Conservation (phyloP, 2,113 vertebrate genomes). For the Hippocampus barbouri region DNA sequence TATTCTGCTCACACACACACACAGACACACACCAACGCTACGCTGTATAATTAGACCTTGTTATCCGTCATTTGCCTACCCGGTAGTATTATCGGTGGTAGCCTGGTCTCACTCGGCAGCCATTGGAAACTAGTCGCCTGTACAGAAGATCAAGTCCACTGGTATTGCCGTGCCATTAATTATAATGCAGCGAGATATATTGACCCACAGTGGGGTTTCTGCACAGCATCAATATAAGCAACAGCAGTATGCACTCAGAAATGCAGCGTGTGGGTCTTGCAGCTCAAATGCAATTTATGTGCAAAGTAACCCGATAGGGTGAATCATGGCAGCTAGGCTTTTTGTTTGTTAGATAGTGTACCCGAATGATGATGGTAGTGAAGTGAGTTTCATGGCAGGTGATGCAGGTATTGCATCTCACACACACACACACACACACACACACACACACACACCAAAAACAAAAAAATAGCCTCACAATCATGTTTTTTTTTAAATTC, state of each 20-base stretch:
- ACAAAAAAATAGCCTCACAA: not conserved
- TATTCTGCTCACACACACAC: not conserved
- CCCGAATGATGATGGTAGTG: conserved; percentile 7
- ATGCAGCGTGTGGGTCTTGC: conserved; percentile 21
- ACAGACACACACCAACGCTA: not conserved
- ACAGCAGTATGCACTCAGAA: conserved; percentile 43
- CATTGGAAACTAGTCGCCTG: conserved; percentile 33
- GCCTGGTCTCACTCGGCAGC: conserved; percentile 22
- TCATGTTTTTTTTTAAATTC: not conserved
- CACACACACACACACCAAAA: not conserved
- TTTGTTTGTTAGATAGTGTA: conserved; percentile 14
- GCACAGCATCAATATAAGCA: conserved; percentile 59
- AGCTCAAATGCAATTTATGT: conserved; percentile 32
- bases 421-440: not conserved
- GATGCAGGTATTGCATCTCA: not conserved
- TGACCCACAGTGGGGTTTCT: conserved; percentile 56
- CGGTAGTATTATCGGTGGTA: conserved; percentile 19
- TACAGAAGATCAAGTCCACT: conserved; percentile 55
- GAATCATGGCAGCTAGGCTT: conserved; percentile 19
- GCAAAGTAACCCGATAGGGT: conserved; percentile 18
- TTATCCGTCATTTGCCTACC: not conserved
- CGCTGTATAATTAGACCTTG: not conserved
- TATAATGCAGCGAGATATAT: conserved; percentile 58
- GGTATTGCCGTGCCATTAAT: conserved; percentile 62
- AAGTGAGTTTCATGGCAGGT: not conserved